phyloP scores from a whole-genome alignment of 1,140 invertebrate species.

The Rhopalosiphum maidis region DNA sequence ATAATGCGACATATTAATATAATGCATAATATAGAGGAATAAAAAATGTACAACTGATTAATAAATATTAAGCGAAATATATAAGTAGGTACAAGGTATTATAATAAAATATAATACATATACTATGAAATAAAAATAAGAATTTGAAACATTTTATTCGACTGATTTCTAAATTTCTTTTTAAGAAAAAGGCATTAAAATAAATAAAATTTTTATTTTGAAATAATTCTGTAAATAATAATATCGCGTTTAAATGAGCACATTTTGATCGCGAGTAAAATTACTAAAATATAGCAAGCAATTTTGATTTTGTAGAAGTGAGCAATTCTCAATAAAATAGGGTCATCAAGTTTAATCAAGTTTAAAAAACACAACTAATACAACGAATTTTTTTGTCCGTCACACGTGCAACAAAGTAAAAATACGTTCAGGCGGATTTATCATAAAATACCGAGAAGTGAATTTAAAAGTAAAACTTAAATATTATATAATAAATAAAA shows the following conservation, averaged over 20 bases:
- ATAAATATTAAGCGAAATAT: too few relatives aligned
- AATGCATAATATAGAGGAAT: not conserved
- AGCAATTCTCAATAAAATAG: not conserved
- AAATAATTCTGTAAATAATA: not conserved
- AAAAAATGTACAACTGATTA: not conserved
- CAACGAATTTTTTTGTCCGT: not conserved
- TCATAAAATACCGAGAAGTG: not conserved
- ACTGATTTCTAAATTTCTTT: too few relatives aligned
- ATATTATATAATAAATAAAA: not conserved
- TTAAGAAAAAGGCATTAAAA: not conserved
- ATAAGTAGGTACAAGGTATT: too few relatives aligned
- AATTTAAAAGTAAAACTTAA: not conserved
- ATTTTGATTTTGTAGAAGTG: not conserved
- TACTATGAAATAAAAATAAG: too few relatives aligned
- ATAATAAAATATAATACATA: too few relatives aligned
- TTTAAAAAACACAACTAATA: not conserved
- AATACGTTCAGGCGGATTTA: constrained; percentile 13
- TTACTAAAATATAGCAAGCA: not conserved
- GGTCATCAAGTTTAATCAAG: not conserved
- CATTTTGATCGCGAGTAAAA: not conserved
- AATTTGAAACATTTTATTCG: too few relatives aligned
- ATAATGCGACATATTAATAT: not conserved
- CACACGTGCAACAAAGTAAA: constrained; percentile 14
- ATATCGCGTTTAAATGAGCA: not conserved
- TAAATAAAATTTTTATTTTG: not conserved